phyloP scores from a whole-genome alignment of 2,888 invertebrate genomes.

The Plagodis pulveraria region DNA sequence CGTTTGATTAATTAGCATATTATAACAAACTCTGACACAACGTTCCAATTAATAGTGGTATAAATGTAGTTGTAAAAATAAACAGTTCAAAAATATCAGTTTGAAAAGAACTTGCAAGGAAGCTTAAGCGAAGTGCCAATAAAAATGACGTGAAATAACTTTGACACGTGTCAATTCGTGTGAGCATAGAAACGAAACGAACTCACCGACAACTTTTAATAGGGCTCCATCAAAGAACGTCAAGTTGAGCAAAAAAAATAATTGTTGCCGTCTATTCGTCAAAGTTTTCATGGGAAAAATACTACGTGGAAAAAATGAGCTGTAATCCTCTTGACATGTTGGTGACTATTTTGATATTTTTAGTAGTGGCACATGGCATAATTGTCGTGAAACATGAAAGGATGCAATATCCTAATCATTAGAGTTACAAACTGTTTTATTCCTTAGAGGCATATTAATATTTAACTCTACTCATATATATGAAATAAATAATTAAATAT shows the following conservation, averaged over 20 bases:
- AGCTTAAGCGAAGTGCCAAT: constrained; percentile 10
- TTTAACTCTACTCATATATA: too few species aligned
- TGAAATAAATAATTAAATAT: too few species aligned
- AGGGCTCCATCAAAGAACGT: constrained; percentile 31
- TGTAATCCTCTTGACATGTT: constrained; percentile 23
- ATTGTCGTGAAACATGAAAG: too few species aligned
- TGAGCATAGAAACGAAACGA: constrained; percentile 23
- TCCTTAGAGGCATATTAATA: too few species aligned
- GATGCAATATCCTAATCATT: too few species aligned
- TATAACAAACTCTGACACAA: too few species aligned
- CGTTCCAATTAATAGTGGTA: too few species aligned
- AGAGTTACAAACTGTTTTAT: too few species aligned
- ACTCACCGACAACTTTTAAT: constrained; percentile 35
- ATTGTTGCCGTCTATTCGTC: constrained; percentile 26
- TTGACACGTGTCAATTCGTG: constrained; percentile 12
- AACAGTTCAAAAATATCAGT: too few species aligned
- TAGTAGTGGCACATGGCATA: too few species aligned
- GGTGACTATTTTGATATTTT: neutral
- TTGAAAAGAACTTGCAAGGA: neutral
- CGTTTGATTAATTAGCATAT: too few species aligned
- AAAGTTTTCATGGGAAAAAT: constrained; percentile 30
- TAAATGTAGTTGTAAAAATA: too few species aligned
- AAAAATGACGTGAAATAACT: constrained; percentile 17
- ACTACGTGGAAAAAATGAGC: constrained; percentile 27
- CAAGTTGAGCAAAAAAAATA: constrained; percentile 29